Conservation (phyloP, 2,113 vertebrate genomes). For the Tetrao urogallus region DNA sequence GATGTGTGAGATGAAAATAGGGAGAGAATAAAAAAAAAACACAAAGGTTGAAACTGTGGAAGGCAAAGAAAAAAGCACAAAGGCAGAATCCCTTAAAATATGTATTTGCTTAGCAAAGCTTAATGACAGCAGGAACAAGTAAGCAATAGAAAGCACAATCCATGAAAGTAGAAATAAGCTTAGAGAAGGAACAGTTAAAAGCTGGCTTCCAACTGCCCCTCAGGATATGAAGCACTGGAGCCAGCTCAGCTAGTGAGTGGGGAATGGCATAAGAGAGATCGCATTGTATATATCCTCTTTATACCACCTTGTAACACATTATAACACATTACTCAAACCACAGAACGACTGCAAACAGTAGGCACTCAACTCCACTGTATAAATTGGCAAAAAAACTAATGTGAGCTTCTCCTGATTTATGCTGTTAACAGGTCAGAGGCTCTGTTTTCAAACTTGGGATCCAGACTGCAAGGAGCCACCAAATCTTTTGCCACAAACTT, state of each 20-base stretch:
- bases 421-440: neutral
- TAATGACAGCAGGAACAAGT: neutral
- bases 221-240: rapidly evolving
- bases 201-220: neutral
- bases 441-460: neutral
- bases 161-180: neutral
- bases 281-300: rapidly evolving
- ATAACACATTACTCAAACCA: neutral
- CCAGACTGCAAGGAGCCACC: neutral
- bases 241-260: neutral
- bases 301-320: no score
- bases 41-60: neutral
- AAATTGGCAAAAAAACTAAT: neutral
- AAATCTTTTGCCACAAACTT: neutral
- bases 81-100: neutral
- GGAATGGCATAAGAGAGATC: neutral
- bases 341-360: neutral
- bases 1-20: neutral
- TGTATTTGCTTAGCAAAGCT: neutral
- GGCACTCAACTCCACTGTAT: neutral
- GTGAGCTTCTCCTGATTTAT: neutral
- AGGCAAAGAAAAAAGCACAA: neutral
- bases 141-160: neutral
- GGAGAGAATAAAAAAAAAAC: neutral
- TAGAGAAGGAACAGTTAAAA: neutral